Percentiles rank a stretch among this genome's conserved stretches.
phyloP scores from a whole-genome alignment of 2,888 invertebrate genomes.

The Microplitis deprimator region DNA sequence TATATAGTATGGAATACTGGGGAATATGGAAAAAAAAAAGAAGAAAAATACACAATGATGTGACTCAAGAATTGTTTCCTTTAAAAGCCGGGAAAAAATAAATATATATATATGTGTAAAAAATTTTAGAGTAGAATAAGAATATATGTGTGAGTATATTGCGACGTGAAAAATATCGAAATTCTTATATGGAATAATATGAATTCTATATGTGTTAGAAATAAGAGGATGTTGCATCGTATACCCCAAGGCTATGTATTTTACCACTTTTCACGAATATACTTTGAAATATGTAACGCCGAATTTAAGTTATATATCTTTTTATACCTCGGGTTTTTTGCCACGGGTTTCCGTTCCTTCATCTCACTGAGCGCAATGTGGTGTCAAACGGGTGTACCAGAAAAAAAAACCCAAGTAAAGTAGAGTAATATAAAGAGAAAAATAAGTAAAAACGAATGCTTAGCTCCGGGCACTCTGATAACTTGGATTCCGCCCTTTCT shows the following conservation, averaged over 20 bases:
- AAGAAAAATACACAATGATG: conserved; percentile 1
- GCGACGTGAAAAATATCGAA: conserved; percentile 45
- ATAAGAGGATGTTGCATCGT: conserved; percentile 26
- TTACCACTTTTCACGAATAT: conserved; percentile 35
- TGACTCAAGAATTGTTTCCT: conserved; percentile 39
- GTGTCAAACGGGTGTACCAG: conserved; percentile 41
- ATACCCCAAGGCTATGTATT: conserved; percentile 32
- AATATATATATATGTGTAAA: conserved; percentile 21
- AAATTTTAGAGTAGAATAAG: background rate
- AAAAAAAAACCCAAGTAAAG: conserved; percentile 20
- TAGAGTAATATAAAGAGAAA: conserved; percentile 32
- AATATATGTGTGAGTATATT: conserved; percentile 32
- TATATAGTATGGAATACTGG: conserved; percentile 4
- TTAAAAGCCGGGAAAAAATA: conserved; percentile 20
- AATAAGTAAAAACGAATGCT: conserved; percentile 44
- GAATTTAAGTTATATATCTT: conserved; percentile 32
- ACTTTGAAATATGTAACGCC: conserved; percentile 40
- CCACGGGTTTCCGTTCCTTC: conserved; percentile 40
- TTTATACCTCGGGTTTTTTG: conserved; percentile 21
- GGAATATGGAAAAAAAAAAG: too few species aligned
- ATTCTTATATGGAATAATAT: conserved; percentile 50
- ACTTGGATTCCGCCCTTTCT: background rate
- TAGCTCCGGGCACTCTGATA: conserved; percentile 20
- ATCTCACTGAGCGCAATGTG: conserved; percentile 52
- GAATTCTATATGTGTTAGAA: conserved; percentile 25